Base-by-base conservation (phyloP, 1,140 invertebrate species). In the Holotrichia oblita region DNA sequence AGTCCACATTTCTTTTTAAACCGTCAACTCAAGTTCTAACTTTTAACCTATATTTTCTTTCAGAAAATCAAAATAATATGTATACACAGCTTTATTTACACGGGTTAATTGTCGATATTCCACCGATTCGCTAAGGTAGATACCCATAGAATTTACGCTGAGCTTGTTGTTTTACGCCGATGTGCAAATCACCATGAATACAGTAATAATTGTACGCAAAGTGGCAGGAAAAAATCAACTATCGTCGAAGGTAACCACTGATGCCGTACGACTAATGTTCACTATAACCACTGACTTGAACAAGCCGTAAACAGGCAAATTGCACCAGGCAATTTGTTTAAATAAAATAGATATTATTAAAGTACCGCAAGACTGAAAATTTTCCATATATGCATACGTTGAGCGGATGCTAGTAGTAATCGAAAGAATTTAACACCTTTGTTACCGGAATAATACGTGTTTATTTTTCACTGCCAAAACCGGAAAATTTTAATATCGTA, bases 311-410 rank as follows among this genome's bases (percentile, higher is more conserved):
- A 17, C 14, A n/a, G 48, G 48, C 48, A 55, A 55, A 55, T 55
- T 55, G 48, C 48, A 6, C 17, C 48, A 2, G 14, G 48, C 17
- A 55, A 55, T 55, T 55, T 55, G 48, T 55, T 55, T 55, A 55
- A 55, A 17, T 55, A 55, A 55, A 55, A 55, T 55, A 55, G 48
- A 55, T 55, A 55, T 55, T 55, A 55, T 55, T 55, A 55, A 55
- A 55, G 48, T 55, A 55, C 48, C 48, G 48, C 17, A 55, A 55
- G 14, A 17, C 6, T 17, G 48, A 6, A 55, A 55, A 55, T 14
- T 1, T n/a, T 14, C 48, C 14, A 17, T 55, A n/a, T 55, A 55
- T 17, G 48, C 48, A 55, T 6, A 55, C 6, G 14, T 55, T 55
- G 48, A 55, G 48, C 6, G 27, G 27, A 34, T 34, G 27, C 27